A percentile compares a stretch with the other conserved stretches of the same genome.
phyloP scores from a whole-genome alignment of 2,113 vertebrate species.

The Limnothrissa miodon region DNA sequence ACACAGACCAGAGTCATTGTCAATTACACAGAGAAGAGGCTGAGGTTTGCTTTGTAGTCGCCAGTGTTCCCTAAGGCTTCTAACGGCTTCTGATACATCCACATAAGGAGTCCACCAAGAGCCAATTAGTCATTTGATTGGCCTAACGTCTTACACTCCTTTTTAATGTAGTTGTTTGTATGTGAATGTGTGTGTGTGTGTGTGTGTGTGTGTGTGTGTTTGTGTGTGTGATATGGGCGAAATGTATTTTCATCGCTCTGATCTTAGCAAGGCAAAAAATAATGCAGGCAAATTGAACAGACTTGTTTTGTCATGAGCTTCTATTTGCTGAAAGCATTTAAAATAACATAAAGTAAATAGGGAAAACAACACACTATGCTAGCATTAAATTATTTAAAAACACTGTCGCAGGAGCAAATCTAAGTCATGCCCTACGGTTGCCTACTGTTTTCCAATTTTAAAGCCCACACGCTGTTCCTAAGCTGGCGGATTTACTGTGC shows the following conservation, averaged over 20 bases:
- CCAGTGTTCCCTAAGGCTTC: not conserved
- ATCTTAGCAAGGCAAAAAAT: not conserved
- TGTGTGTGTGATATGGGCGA: not conserved
- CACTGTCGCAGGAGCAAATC: not conserved
- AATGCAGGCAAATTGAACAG: not conserved
- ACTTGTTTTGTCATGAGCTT: not conserved
- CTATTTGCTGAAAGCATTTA: not conserved
- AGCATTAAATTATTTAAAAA: not conserved
- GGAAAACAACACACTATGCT: not conserved
- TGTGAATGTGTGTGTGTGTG: not conserved
- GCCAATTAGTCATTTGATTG: not conserved
- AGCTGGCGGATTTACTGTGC: not conserved
- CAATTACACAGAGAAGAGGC: not conserved
- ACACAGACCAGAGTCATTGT: not conserved
- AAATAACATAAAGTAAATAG: not conserved
- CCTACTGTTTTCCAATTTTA: not conserved
- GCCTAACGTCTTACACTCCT: not conserved
- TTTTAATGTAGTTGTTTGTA: not conserved
- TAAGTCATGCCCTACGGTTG: not conserved
- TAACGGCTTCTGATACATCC: not conserved
- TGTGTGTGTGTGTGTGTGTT: not conserved
- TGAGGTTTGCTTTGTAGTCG: not conserved
- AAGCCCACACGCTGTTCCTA: not conserved
- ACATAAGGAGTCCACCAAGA: not conserved
- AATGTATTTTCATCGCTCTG: not conserved